phyloP scores from a whole-genome alignment of 2,888 invertebrate species.

The Andrena minutula region DNA sequence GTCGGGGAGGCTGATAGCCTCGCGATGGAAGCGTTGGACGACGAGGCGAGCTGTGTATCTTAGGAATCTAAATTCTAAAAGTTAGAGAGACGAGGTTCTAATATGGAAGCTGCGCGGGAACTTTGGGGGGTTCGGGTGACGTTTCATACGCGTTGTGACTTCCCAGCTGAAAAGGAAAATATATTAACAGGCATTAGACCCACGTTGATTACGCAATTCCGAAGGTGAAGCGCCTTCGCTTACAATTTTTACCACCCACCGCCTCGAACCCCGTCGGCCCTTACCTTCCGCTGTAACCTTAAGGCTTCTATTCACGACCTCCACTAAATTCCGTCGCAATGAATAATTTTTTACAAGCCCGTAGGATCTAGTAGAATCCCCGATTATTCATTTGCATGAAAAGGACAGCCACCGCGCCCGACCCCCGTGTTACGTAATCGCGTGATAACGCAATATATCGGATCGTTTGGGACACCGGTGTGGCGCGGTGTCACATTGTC shows the following conservation, averaged over 20 bases:
- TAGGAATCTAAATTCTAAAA: no score
- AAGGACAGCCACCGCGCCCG: neutral
- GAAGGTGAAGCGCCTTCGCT: no score
- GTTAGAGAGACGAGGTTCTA: no score
- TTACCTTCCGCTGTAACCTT: neutral
- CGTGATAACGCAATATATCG: slow-evolving; percentile 27
- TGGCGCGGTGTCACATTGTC: slow-evolving; percentile 50
- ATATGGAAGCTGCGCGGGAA: no score
- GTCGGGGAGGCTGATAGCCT: neutral
- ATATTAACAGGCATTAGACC: no score
- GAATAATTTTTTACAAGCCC: neutral
- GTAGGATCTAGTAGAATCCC: neutral
- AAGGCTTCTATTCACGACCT: neutral
- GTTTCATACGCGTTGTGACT: no score
- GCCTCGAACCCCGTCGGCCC: neutral
- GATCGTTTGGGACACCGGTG: slow-evolving; percentile 20
- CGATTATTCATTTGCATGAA: slow-evolving; percentile 16
- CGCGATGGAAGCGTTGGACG: no score
- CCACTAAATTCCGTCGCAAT: neutral
- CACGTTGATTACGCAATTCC: no score
- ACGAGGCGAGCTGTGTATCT: no score
- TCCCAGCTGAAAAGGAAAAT: no score
- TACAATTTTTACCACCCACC: no score
- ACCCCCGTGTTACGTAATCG: slow-evolving; percentile 23
- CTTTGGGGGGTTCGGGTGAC: no score